phyloP scores from a whole-genome alignment of 2,888 invertebrate species.

The Deilephila porcellus region DNA sequence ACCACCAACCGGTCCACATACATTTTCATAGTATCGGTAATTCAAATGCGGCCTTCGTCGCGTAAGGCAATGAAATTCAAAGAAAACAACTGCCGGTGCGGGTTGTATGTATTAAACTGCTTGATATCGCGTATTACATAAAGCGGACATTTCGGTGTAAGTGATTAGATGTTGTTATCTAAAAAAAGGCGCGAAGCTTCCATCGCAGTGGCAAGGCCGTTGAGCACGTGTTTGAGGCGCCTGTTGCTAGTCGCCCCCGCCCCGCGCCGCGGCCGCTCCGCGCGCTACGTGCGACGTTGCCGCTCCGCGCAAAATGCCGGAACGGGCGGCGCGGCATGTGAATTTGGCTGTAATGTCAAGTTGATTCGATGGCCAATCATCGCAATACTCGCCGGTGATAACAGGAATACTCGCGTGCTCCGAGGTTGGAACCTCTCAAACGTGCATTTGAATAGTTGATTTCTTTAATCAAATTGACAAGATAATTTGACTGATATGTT shows the following conservation, averaged over 20 bases:
- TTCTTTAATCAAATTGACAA: neutral
- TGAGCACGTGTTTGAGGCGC: conserved; percentile 77
- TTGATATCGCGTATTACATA: conserved; percentile 45
- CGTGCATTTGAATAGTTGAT: neutral
- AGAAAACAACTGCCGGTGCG: conserved; percentile 11
- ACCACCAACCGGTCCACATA: conserved; percentile 10
- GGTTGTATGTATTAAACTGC: conserved; percentile 1
- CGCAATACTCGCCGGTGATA: conserved; percentile 34
- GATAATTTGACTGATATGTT: neutral
- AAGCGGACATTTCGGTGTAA: conserved; percentile 51
- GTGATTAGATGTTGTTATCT: conserved; percentile 68
- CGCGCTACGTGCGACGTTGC: conserved; percentile 71
- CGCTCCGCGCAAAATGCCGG: conserved; percentile 59
- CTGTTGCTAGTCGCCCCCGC: conserved; percentile 74
- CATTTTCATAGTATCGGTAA: conserved; percentile 23
- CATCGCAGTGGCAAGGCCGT: conserved; percentile 76
- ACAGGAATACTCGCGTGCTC: neutral
- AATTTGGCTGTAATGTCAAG: conserved; percentile 64
- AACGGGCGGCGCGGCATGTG: conserved; percentile 49
- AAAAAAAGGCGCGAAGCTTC: conserved; percentile 80
- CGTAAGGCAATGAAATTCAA: conserved; percentile 21
- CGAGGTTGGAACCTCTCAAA: neutral
- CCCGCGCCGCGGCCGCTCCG: conserved; percentile 44
- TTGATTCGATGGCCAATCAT: conserved; percentile 51
- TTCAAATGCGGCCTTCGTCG: conserved; percentile 26